These are phyloP conservation scores for Speoplatyrhinus poulsoni DNA, from an alignment of 2,113 vertebrate species.

Conservation along the genomic window DNA sequence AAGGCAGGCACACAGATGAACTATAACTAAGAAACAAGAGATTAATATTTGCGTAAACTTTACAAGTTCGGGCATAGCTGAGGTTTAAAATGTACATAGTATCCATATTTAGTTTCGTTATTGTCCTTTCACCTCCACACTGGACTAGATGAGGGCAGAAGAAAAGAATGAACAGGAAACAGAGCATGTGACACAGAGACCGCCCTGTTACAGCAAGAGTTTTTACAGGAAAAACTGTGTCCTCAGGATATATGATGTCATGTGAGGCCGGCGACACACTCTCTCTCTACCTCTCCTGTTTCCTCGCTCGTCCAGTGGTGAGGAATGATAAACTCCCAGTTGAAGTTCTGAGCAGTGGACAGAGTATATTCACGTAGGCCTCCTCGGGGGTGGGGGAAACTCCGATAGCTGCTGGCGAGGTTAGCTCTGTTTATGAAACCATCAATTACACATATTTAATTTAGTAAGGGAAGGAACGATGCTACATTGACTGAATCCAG, in stretches of 20 bases:
- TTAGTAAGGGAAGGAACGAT: conserved; percentile 64
- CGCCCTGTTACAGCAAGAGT: conserved; percentile 52
- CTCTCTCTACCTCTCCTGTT: conserved; percentile 3
- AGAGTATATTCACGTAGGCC: conserved; percentile 52
- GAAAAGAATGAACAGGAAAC: conserved; percentile 7
- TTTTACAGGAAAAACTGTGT: conserved; percentile 50
- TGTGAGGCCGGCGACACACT: conserved; percentile 38
- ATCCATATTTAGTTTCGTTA: too few relatives aligned
- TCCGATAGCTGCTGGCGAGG: conserved; percentile 70
- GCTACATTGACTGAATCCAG: conserved; percentile 69
- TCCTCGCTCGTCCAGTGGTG: conserved; percentile 1
- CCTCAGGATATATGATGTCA: conserved; percentile 63
- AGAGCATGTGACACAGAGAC: conserved; percentile 29
- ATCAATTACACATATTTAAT: conserved; percentile 77
- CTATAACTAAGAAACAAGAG: too few relatives aligned
- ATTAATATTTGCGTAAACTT: too few relatives aligned
- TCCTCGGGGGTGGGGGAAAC: conserved; percentile 39
- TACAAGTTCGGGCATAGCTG: too few relatives aligned
- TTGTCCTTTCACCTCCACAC: conserved; percentile 32
- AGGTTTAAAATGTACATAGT: too few relatives aligned
- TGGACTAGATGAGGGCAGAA: background rate
- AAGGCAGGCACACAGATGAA: too few relatives aligned
- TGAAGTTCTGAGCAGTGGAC: conserved; percentile 32
- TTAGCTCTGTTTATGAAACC: conserved; percentile 74
- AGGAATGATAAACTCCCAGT: conserved; percentile 34